phyloP scores from a whole-genome alignment of 92 coral and sea anemone genomes.

The Paramuricea clavata region DNA sequence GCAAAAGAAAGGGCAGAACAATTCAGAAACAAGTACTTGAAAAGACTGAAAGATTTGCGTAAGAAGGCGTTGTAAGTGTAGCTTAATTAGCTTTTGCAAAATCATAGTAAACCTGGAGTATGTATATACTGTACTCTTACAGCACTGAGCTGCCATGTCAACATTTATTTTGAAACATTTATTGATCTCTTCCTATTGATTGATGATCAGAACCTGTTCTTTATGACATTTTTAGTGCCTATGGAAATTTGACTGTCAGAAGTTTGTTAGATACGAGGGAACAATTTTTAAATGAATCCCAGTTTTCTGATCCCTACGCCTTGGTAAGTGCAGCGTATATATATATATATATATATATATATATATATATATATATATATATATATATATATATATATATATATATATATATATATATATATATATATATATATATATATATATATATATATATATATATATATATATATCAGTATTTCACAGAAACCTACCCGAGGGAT shows the following conservation, averaged over 20 bases:
- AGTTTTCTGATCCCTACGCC: constrained; percentile 90
- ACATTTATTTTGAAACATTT: too few relatives aligned
- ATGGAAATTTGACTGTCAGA: constrained; percentile 90
- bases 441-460: too few relatives aligned
- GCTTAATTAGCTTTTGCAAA: too few relatives aligned
- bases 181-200: too few relatives aligned
- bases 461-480: too few relatives aligned
- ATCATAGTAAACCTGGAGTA: too few relatives aligned
- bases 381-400: too few relatives aligned
- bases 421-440: too few relatives aligned
- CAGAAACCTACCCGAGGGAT: too few relatives aligned
- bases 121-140: background rate
- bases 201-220: background rate
- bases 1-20: constrained; percentile 86
- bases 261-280: constrained; percentile 95
- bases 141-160: background rate
- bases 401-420: too few relatives aligned
- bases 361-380: too few relatives aligned
- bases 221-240: constrained; percentile 70
- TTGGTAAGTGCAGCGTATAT: constrained; percentile 74
- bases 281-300: constrained; percentile 89
- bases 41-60: constrained; percentile 76
- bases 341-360: too few relatives aligned
- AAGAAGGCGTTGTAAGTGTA: constrained; percentile 88
- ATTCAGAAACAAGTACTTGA: constrained; percentile 85